A percentile compares a stretch with the other conserved stretches of the same genome.
These are phyloP conservation scores for Teinopalpus imperialis DNA, from an alignment of 2,888 invertebrate species.

Conservation along the genomic window DNA sequence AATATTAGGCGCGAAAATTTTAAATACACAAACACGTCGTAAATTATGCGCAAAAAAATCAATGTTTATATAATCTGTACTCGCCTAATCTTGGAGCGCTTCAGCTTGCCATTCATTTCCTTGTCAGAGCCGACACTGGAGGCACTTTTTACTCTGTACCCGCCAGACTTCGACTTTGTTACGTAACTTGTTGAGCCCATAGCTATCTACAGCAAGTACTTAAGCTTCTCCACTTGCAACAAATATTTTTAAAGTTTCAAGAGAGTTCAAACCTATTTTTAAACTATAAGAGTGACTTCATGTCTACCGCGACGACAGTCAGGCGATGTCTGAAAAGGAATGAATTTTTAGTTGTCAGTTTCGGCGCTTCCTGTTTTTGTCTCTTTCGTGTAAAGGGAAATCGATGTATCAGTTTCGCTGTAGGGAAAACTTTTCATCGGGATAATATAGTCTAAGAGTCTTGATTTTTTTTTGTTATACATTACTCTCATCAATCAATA, in stretches of 20 bases:
- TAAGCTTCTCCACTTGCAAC: not conserved
- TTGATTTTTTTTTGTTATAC: not conserved
- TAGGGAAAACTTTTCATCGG: conserved; percentile 59
- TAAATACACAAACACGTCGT: no score
- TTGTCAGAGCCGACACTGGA: conserved; percentile 72
- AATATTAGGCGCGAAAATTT: no score
- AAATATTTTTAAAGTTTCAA: conserved; percentile 38
- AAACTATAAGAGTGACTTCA: conserved; percentile 23
- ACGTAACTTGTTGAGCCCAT: conserved; percentile 77
- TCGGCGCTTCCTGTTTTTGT: conserved; percentile 61
- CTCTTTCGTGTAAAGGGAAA: conserved; percentile 44
- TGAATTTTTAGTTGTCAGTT: conserved; percentile 45
- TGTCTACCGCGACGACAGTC: conserved; percentile 44
- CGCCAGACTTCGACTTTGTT: conserved; percentile 61
- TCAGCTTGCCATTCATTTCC: conserved; percentile 70
- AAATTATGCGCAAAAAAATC: no score
- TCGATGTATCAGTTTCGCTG: conserved; percentile 44
- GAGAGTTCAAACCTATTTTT: conserved; percentile 8
- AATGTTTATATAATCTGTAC: conserved; percentile 29
- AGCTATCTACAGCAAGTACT: conserved; percentile 21
- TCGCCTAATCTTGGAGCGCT: conserved; percentile 66
- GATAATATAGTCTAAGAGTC: conserved; percentile 50
- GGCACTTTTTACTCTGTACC: conserved; percentile 66
- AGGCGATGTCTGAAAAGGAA: conserved; percentile 53
- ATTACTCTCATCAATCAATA: no score